A percentile compares a stretch with the other conserved stretches of the same genome.
These are phyloP conservation scores for Psephotus haematonotus DNA, from an alignment of 2,113 vertebrate genomes.

Conservation along the genomic window DNA sequence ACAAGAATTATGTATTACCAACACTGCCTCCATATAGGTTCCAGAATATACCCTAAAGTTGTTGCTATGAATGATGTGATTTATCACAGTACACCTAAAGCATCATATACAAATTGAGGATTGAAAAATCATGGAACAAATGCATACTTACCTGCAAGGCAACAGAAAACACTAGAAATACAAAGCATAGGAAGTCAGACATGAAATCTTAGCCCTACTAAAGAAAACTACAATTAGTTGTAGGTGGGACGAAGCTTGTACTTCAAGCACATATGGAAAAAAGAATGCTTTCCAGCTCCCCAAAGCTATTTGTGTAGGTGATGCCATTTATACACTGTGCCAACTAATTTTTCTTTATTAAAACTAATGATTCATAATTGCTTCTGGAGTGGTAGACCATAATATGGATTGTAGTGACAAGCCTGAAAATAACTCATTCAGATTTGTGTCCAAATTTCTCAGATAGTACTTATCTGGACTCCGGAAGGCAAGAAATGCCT, in stretches of 20 bases:
- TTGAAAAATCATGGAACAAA: background rate
- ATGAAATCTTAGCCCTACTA: background rate
- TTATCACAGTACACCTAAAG: background rate
- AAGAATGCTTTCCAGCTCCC: background rate
- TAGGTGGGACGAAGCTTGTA: background rate
- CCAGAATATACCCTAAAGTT: background rate
- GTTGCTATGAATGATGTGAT: background rate
- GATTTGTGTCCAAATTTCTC: background rate
- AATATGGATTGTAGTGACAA: background rate
- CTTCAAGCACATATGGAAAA: background rate
- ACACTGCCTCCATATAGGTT: background rate
- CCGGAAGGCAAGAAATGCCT: background rate
- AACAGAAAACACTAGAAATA: background rate
- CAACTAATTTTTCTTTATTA: conserved; percentile 14
- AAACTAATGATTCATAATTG: conserved; percentile 17
- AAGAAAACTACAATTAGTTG: conserved; percentile 2
- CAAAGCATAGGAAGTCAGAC: background rate
- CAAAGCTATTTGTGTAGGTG: background rate
- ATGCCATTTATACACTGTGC: background rate
- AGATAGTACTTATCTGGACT: background rate
- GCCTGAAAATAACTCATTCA: background rate
- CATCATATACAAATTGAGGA: background rate
- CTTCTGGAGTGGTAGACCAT: background rate
- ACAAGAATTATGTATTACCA: background rate
- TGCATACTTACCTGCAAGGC: background rate